These are phyloP conservation scores for Oeneis ivallda DNA, from an alignment of 2,888 invertebrate genomes.

Conservation along the genomic window DNA sequence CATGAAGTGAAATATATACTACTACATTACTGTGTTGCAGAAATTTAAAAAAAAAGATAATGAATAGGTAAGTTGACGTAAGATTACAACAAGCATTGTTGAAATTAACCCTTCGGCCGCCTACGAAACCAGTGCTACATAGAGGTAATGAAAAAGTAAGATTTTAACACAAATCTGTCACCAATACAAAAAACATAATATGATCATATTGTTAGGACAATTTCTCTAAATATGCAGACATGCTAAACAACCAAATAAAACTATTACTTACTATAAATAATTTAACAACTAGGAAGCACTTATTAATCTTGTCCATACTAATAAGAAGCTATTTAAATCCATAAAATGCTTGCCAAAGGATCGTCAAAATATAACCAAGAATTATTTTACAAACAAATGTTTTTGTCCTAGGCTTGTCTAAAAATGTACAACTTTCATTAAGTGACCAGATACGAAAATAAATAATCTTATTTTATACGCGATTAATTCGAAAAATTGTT, in stretches of 20 bases:
- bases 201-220: neutral
- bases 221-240: constrained; percentile 30
- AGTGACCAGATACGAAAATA: too few relatives aligned
- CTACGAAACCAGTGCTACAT: too few relatives aligned
- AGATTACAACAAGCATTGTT: too few relatives aligned
- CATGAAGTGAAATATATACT: too few relatives aligned
- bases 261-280: constrained; percentile 50
- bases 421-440: neutral
- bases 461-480: too few relatives aligned
- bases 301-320: constrained; percentile 26
- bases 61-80: too few relatives aligned
- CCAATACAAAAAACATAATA: neutral
- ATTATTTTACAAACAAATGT: neutral
- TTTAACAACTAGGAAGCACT: constrained; percentile 45
- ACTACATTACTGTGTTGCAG: too few relatives aligned
- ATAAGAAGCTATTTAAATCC: constrained; percentile 14
- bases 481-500: too few relatives aligned
- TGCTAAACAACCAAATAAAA: constrained; percentile 60
- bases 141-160: neutral
- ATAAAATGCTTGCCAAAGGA: constrained; percentile 31
- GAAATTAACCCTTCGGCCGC: too few relatives aligned
- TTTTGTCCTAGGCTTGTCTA: neutral
- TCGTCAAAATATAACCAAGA: neutral
- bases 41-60: too few relatives aligned
- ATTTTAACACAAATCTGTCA: neutral